Evolutionary conservation across 2,888 invertebrate species (phyloP), one percentile per base, ranked within the genome.

Genomic region (Torymus texanus): DNA sequence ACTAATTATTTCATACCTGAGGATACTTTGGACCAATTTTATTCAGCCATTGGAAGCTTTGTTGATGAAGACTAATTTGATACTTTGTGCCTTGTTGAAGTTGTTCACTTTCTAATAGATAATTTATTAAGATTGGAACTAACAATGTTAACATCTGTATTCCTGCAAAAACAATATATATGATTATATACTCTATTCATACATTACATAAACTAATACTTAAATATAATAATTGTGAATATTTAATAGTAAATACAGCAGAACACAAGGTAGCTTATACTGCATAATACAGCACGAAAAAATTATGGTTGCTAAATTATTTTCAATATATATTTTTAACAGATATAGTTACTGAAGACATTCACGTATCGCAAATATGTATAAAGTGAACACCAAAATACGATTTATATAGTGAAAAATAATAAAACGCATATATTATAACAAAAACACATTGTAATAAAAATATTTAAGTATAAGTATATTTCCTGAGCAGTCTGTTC

Each of bases 21-120:
- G 97, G 97, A 91, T 98, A 96, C 88, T 95, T 95, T 0, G 97
- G 97, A 0, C 98, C 98, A 84, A 98, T 95, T 87, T 95, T 95
- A 90, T 97, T 97, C 18, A 99, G 93, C 94, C 96, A 95, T 84
- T 96, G 95, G 84, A 99, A 92, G 82, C 97, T 96, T 85, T 95
- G 95, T 83, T 98, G 97, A 90, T 98, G 98, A 61, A 98, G 91
- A 70, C 93, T 92, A 58, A 93, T 92, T 59, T 93, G 93, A 88
- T 94, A 94, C 83, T 94, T 93, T 78, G 93, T 92, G 53, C 93
- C 91, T 61, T 92, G 91, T 83, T 92, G 92, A 58, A 94, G 87
- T 84, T 94, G 93, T 65, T 92, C 91, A 13, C 93, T 93, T 82
- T 96, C 95, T 78, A 95, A 92, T 78, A 98, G 91, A 88, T 95